Percentiles rank a stretch among this genome's conserved stretches.
Evolutionary conservation across 1,140 invertebrate genomes (phyloP).

Genomic region (Adoxophyes honmai): DNA sequence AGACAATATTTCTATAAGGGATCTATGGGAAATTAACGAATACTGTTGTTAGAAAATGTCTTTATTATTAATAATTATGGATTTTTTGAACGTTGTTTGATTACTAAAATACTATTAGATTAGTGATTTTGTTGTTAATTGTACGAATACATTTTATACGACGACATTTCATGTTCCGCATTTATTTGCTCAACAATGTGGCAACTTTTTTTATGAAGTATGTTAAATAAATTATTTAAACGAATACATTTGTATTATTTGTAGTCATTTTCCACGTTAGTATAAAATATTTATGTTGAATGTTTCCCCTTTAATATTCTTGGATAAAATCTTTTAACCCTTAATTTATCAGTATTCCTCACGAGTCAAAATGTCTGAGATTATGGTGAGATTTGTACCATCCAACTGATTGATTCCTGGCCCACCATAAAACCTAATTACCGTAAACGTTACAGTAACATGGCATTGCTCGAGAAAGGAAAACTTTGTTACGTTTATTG

Average conservation of each 20-base stretch:
- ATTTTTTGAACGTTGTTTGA: slow-evolving; percentile 16
- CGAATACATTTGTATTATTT: slow-evolving; percentile 17
- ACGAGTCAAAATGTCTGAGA: too few species aligned
- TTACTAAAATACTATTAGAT: slow-evolving; percentile 29
- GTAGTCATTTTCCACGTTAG: too few species aligned
- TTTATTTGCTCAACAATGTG: slow-evolving; percentile 63
- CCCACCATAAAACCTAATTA: too few species aligned
- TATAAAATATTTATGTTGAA: too few species aligned
- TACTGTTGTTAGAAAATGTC: slow-evolving; percentile 20
- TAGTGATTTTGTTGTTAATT: slow-evolving; percentile 35
- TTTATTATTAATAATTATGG: slow-evolving; percentile 17
- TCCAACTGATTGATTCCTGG: too few species aligned
- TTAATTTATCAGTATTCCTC: too few species aligned
- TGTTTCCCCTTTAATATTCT: too few species aligned
- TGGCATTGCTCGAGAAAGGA: too few species aligned
- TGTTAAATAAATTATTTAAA: slow-evolving; percentile 65
- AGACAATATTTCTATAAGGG: slow-evolving; percentile 12
- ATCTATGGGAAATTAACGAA: slow-evolving; percentile 10
- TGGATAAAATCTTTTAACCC: too few species aligned
- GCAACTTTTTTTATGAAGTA: slow-evolving; percentile 51
- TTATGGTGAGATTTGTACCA: too few species aligned
- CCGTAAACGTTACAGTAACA: too few species aligned
- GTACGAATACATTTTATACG: slow-evolving; percentile 60
- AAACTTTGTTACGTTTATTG: too few species aligned
- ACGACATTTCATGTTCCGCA: slow-evolving; percentile 46